phyloP scores from a whole-genome alignment of 2,888 invertebrate species.

The Oeneis ivallda region DNA sequence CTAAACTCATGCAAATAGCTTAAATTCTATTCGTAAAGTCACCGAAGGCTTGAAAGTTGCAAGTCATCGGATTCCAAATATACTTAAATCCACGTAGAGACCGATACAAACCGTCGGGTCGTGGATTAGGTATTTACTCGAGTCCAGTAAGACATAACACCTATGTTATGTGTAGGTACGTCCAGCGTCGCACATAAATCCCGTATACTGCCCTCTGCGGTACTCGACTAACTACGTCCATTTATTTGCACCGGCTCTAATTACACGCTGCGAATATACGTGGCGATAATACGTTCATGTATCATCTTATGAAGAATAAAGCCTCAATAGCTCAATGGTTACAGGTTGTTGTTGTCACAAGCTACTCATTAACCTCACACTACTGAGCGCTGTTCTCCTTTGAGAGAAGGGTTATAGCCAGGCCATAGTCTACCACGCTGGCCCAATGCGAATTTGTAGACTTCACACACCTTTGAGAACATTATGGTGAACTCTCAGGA shows the following conservation, averaged over 20 bases:
- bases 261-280: constrained; percentile 60
- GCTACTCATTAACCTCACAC: too few species aligned
- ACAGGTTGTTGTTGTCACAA: too few species aligned
- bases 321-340: background rate
- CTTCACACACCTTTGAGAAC: too few species aligned
- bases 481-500: too few species aligned
- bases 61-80: too few species aligned
- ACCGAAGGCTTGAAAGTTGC: too few species aligned
- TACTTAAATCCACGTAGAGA: background rate
- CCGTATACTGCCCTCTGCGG: constrained; percentile 73
- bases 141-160: constrained; percentile 21
- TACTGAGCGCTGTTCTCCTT: too few species aligned
- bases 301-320: background rate
- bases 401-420: too few species aligned
- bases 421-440: too few species aligned
- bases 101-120: background rate
- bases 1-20: too few species aligned
- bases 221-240: constrained; percentile 72
- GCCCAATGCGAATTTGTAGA: too few species aligned
- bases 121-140: background rate
- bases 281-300: constrained; percentile 36
- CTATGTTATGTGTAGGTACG: constrained; percentile 35
- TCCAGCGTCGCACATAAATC: constrained; percentile 65
- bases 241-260: constrained; percentile 73
- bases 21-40: too few species aligned